A percentile compares a stretch with the other conserved stretches of the same genome.
Evolutionary conservation across 2,888 invertebrate genomes (phyloP).

Genomic region (Buathra laborator): DNA sequence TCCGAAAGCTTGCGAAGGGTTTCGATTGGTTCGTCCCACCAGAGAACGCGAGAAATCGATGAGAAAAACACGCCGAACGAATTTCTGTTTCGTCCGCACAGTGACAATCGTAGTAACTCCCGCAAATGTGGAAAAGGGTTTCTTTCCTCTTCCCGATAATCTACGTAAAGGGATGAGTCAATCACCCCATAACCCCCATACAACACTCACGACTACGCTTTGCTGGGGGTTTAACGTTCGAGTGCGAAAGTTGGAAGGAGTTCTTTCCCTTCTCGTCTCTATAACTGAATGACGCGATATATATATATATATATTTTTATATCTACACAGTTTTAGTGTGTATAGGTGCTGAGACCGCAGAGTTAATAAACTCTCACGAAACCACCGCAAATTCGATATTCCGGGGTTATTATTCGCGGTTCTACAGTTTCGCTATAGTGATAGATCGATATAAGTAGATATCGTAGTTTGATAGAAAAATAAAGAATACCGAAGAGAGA

Average conservation of each 20-base stretch:
- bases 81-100: neutral
- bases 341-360: neutral
- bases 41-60: too few species aligned
- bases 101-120: neutral
- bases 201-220: neutral
- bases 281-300: neutral
- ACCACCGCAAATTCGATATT: constrained; percentile 20
- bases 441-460: constrained; percentile 9
- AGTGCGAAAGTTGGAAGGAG: constrained; percentile 2
- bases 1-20: too few species aligned
- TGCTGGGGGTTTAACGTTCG: neutral
- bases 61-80: neutral
- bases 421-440: neutral
- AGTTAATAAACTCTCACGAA: constrained; percentile 30
- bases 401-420: neutral
- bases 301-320: neutral
- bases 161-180: constrained; percentile 19
- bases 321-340: neutral
- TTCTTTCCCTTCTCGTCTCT: neutral
- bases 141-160: neutral
- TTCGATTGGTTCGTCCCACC: too few species aligned
- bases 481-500: constrained; percentile 1
- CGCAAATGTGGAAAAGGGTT: neutral
- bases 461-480: neutral
- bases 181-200: neutral